Conservation (phyloP, 2,113 vertebrate genomes). For the Gila orcuttii region DNA sequence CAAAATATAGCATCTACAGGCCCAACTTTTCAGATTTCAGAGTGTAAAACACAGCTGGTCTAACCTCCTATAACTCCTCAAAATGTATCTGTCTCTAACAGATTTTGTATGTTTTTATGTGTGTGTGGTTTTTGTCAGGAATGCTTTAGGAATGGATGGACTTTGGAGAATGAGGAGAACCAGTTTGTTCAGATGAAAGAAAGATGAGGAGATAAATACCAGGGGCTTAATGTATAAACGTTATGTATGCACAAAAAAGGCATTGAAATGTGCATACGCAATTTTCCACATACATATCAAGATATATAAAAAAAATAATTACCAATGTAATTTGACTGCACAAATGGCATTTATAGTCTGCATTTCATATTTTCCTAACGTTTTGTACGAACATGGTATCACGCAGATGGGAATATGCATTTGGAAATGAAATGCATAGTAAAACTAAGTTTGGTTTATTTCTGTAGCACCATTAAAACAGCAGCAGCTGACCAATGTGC, state of each 20-base stretch:
- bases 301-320: no score
- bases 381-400: no score
- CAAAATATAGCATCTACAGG: background rate
- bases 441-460: no score
- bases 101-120: conserved; percentile 10
- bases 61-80: background rate
- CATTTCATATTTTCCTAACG: no score
- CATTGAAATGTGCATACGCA: background rate
- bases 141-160: conserved; percentile 59
- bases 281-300: background rate
- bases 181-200: conserved; percentile 67
- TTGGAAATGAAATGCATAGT: no score
- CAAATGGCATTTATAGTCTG: no score
- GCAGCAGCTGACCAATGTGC: no score
- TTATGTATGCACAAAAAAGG: no score
- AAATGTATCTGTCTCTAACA: conserved; percentile 13
- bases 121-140: conserved; percentile 60
- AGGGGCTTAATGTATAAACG: no score
- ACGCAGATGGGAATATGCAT: no score
- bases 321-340: no score
- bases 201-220: conserved; percentile 39
- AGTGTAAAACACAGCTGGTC: background rate
- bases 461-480: no score
- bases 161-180: conserved; percentile 66
- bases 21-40: background rate